Evolutionary conservation across 2,113 vertebrate species (phyloP).

Genomic region (Clarias batrachus): DNA sequence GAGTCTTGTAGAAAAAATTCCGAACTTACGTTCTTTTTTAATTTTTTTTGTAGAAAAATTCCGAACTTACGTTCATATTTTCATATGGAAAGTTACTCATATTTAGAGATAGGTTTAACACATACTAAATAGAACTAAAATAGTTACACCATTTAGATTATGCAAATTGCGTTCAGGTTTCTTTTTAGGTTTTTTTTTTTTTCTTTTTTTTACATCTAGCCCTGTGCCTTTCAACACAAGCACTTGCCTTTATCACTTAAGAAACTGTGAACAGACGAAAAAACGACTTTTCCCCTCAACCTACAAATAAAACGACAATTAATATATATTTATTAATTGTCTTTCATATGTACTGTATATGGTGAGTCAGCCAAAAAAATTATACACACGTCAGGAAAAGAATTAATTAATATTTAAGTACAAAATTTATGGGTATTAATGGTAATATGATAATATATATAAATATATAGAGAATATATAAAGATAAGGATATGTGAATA

Average conservation of each 20-base stretch:
- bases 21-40: too few relatives aligned
- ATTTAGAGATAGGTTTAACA: background rate
- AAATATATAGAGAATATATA: background rate
- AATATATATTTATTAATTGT: background rate
- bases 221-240: background rate
- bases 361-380: too few relatives aligned
- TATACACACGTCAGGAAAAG: too few relatives aligned
- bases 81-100: background rate
- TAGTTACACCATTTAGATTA: background rate
- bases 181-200: background rate
- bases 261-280: background rate
- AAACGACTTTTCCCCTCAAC: background rate
- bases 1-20: background rate
- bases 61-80: background rate
- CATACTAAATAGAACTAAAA: background rate
- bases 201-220: background rate
- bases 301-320: background rate
- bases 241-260: background rate
- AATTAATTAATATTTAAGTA: too few relatives aligned
- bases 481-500: background rate
- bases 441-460: too few relatives aligned
- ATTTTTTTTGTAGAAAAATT: too few relatives aligned
- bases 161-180: background rate
- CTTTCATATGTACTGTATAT: too few relatives aligned
- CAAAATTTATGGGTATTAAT: too few relatives aligned